A percentile compares a stretch with the other conserved stretches of the same genome.
phyloP scores from a whole-genome alignment of 2,797 vertebrate species.

The Falco naumanni region DNA sequence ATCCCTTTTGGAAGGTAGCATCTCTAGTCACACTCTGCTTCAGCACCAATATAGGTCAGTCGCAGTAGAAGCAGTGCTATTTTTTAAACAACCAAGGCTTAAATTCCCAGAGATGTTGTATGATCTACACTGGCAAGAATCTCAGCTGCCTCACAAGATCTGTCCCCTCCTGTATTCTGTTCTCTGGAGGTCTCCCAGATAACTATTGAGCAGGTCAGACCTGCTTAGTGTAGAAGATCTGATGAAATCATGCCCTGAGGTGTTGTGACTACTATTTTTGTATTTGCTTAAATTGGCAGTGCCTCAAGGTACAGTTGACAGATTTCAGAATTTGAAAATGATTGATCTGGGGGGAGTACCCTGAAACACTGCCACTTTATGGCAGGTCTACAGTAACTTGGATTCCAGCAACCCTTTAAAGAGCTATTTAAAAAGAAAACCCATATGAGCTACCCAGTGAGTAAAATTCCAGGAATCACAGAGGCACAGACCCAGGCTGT shows the following conservation, averaged over 20 bases:
- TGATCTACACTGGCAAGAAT: conserved; percentile 36
- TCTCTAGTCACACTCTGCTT: not conserved
- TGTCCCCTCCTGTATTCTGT: conserved; percentile 19
- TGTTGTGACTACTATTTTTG: conserved; percentile 33
- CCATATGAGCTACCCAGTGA: not conserved
- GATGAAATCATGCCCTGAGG: conserved; percentile 24
- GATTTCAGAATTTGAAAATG: conserved; percentile 52
- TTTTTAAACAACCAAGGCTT: conserved; percentile 2
- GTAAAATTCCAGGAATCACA: conserved; percentile 25
- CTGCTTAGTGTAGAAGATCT: conserved; percentile 10
- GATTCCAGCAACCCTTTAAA: conserved; percentile 14
- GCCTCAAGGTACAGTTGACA: conserved; percentile 14
- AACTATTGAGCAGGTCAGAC: conserved; percentile 31
- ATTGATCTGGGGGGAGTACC: not conserved
- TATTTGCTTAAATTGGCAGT: conserved; percentile 41
- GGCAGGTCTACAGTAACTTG: not conserved
- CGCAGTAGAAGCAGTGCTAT: not conserved
- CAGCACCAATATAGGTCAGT: not conserved
- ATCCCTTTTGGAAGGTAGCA: conserved; percentile 35
- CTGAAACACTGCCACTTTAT: conserved; percentile 4
- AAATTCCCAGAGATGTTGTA: conserved; percentile 21
- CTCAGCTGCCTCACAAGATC: conserved; percentile 5
- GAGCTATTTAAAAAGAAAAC: conserved; percentile 20
- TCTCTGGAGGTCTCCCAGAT: conserved; percentile 15
- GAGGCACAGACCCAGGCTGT: not conserved